A percentile compares a stretch with the other conserved stretches of the same genome.
Conservation (phyloP, 1,140 invertebrate genomes). For the Drosophila repletoides region DNA sequence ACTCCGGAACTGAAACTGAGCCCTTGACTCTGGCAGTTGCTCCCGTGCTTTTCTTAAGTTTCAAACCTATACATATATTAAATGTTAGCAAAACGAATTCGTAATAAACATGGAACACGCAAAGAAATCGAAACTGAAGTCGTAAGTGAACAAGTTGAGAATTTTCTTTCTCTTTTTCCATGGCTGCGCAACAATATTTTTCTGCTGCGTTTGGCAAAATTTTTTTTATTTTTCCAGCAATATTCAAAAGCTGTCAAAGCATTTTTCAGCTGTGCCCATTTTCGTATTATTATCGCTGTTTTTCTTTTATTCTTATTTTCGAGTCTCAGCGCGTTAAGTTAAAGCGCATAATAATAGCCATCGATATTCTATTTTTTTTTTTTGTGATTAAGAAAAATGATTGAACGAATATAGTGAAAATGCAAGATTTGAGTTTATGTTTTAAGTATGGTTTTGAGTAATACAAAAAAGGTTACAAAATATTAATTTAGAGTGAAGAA, state of each 20-base stretch:
- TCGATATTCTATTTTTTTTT: no score
- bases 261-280: conserved; percentile 54
- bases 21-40: background rate
- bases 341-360: background rate
- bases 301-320: conserved; percentile 60
- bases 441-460: no score
- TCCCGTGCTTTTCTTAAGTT: conserved; percentile 46
- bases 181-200: conserved; percentile 37
- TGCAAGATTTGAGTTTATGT: no score
- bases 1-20: no score
- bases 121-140: conserved; percentile 9
- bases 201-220: conserved; percentile 45
- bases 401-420: no score
- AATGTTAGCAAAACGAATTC: conserved; percentile 52
- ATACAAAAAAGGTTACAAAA: no score
- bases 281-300: conserved; percentile 32
- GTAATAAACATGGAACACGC: conserved; percentile 64
- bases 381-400: no score
- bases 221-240: background rate
- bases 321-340: conserved; percentile 9
- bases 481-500: no score
- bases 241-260: conserved; percentile 34
- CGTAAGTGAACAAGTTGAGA: background rate
- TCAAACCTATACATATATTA: conserved; percentile 35
- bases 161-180: conserved; percentile 42